Conservation (phyloP, 2,113 vertebrate genomes). For the Cairina moschata region DNA sequence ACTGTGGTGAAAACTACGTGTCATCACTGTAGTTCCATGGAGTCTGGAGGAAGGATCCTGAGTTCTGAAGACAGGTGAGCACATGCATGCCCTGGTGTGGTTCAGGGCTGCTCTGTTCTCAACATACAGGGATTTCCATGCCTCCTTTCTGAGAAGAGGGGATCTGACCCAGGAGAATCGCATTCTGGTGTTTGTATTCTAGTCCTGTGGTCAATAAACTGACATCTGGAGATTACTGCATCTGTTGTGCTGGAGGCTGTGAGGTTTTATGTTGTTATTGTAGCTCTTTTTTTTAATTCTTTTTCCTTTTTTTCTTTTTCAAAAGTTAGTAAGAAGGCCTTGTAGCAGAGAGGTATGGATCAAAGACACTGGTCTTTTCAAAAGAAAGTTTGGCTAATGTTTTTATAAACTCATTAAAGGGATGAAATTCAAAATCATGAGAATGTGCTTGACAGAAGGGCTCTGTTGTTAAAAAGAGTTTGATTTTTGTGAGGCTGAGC, state of each 20-base stretch:
- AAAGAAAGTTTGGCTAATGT: neutral
- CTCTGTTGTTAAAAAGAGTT: neutral
- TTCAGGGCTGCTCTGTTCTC: neutral
- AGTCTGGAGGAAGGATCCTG: neutral
- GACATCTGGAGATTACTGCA: neutral
- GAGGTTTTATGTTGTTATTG: neutral
- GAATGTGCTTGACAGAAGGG: neutral
- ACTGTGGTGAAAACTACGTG: neutral
- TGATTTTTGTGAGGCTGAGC: neutral
- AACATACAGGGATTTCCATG: neutral
- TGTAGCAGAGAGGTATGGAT: neutral
- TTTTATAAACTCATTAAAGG: neutral
- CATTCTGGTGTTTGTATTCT: neutral
- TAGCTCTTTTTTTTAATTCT: neutral
- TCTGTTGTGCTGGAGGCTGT: neutral
- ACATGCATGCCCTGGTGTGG: fast-evolving
- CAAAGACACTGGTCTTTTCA: neutral
- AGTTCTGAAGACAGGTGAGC: neutral
- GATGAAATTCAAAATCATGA: neutral
- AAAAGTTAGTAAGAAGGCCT: neutral
- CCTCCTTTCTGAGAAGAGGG: neutral
- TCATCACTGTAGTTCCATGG: neutral
- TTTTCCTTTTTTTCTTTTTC: neutral
- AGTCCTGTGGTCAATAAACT: neutral
- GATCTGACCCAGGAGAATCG: neutral